Evolutionary conservation across 2,888 invertebrate genomes (phyloP).

Genomic region (Bellardia bayeri): DNA sequence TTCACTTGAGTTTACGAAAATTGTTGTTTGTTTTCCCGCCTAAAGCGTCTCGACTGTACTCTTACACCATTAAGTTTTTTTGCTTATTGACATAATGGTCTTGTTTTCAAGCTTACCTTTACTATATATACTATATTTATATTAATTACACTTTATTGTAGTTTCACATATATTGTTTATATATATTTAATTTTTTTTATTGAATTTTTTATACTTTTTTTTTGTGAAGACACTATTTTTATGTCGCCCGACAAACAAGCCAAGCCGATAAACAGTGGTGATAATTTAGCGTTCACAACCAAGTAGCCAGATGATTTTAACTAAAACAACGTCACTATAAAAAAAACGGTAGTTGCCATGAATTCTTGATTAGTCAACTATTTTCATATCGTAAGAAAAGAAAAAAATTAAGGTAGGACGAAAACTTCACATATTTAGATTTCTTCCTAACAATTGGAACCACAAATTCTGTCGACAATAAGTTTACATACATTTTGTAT

Average conservation of each 20-base stretch:
- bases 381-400: too few relatives aligned
- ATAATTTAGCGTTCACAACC: background rate
- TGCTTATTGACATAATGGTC: background rate
- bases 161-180: conserved; percentile 2
- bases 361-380: too few relatives aligned
- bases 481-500: too few relatives aligned
- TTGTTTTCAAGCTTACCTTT: conserved; percentile 34
- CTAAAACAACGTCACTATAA: background rate
- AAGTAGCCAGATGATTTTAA: background rate
- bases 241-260: conserved; percentile 61
- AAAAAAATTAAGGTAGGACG: too few relatives aligned
- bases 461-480: too few relatives aligned
- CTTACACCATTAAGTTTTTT: background rate
- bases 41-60: conserved; percentile 73
- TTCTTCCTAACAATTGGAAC: too few relatives aligned
- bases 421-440: too few relatives aligned
- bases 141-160: conserved; percentile 14
- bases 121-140: background rate
- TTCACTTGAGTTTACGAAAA: conserved; percentile 48
- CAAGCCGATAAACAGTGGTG: conserved; percentile 46
- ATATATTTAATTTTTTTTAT: conserved; percentile 5
- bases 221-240: conserved; percentile 30
- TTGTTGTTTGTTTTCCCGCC: conserved; percentile 72
- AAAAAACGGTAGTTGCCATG: too few relatives aligned
- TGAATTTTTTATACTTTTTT: background rate